Conservation (phyloP, 2,113 vertebrate genomes). For the Fukomys damarensis region DNA sequence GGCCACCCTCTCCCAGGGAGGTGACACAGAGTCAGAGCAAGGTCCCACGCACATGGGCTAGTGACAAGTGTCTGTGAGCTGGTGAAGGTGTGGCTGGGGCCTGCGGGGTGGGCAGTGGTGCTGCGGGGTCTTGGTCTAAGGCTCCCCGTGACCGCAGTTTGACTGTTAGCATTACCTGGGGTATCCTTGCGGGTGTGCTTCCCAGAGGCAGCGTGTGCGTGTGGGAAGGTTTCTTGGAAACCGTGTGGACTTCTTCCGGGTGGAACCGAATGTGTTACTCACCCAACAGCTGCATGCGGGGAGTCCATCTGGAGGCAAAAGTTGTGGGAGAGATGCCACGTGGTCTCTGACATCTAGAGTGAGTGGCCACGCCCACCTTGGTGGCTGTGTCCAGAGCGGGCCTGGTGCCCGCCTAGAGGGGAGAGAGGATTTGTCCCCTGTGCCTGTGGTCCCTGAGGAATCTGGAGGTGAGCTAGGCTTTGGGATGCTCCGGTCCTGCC, state of each 20-base stretch:
- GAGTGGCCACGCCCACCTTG: too few relatives aligned
- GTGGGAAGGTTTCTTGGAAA: background rate
- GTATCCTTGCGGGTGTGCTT: background rate
- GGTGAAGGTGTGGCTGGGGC: background rate
- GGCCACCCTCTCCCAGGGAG: background rate
- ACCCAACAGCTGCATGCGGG: background rate
- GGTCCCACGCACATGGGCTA: background rate
- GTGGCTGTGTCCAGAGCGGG: background rate
- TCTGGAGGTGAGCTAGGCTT: background rate
- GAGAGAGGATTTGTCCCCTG: background rate
- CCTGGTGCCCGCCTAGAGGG: background rate
- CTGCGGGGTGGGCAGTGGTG: background rate
- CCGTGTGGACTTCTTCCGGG: fast-evolving
- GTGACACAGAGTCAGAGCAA: background rate
- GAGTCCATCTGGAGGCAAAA: background rate
- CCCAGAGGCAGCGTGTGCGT: too few relatives aligned
- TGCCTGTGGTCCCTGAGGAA: background rate
- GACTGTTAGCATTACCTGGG: fast-evolving
- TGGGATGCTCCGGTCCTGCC: background rate
- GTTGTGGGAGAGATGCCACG: background rate
- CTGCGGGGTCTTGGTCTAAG: background rate
- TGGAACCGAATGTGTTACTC: background rate
- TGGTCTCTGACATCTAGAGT: background rate
- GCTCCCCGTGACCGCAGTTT: background rate
- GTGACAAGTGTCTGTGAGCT: background rate